Conservation (phyloP, 2,888 invertebrate species). For the Mellilla xanthometata region DNA sequence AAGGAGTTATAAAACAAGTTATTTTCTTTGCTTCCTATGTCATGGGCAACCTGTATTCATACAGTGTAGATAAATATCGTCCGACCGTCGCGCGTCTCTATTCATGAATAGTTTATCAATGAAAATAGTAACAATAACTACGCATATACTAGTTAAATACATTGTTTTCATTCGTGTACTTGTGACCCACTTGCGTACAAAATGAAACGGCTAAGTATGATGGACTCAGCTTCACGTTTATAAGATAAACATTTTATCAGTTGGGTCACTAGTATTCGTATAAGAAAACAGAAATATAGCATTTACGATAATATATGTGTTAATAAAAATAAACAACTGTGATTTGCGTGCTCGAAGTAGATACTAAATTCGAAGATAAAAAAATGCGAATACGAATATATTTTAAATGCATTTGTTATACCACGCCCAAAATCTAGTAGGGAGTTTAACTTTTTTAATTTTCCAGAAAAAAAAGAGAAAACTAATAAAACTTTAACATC, state of each 20-base stretch:
- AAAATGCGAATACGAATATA: too few species aligned
- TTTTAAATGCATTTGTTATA: too few species aligned
- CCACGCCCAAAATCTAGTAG: too few species aligned
- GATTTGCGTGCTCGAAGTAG: not conserved
- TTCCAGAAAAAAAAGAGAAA: too few species aligned
- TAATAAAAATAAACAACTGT: not conserved
- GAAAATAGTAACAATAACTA: slow-evolving; percentile 28
- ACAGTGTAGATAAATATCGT: too few species aligned
- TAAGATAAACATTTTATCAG: slow-evolving; percentile 14
- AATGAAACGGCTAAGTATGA: not conserved
- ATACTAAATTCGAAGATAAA: too few species aligned
- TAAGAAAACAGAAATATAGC: not conserved
- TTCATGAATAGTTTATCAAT: slow-evolving; percentile 47
- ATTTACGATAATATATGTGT: not conserved
- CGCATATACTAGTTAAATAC: slow-evolving; percentile 2
- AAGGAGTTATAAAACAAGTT: slow-evolving; percentile 20
- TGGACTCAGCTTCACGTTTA: not conserved
- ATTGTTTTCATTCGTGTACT: slow-evolving; percentile 20
- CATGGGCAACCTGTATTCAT: too few species aligned
- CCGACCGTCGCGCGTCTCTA: slow-evolving; percentile 26
- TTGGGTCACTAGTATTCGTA: slow-evolving; percentile 2
- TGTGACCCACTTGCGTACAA: slow-evolving; percentile 7
- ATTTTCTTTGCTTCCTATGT: too few species aligned
- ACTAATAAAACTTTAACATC: too few species aligned
- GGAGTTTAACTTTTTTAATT: too few species aligned